Percentiles rank a stretch among this genome's conserved stretches.
Conservation (phyloP, 1,140 invertebrate species). For the Lordiphosa collinella region DNA sequence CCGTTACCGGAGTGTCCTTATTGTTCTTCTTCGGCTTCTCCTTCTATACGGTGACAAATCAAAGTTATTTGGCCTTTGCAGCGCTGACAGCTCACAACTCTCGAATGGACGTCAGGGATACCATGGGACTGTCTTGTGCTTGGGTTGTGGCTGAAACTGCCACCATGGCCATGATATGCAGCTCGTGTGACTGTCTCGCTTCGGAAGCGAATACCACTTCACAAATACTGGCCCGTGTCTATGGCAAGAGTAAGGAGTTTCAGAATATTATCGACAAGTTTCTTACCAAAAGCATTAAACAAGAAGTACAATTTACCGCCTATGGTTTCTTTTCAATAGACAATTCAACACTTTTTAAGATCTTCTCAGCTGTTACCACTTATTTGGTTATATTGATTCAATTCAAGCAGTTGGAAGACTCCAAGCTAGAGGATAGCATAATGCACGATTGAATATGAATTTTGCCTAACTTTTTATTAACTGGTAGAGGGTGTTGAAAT, state of each 20-base stretch:
- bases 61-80: conserved; percentile 63
- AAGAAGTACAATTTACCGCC: conserved; percentile 74
- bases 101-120: conserved; percentile 25
- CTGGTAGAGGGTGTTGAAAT: no score
- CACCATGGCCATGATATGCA: conserved; percentile 54
- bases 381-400: conserved; percentile 76
- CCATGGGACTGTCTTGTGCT: conserved; percentile 51
- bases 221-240: conserved; percentile 67
- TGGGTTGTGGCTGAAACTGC: conserved; percentile 57
- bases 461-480: background rate
- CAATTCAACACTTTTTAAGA: conserved; percentile 76
- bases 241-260: conserved; percentile 69
- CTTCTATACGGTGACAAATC: conserved; percentile 66
- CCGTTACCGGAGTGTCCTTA: conserved; percentile 43
- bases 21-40: conserved; percentile 63
- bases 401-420: conserved; percentile 75
- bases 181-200: conserved; percentile 55
- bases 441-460: background rate
- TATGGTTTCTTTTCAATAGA: conserved; percentile 77
- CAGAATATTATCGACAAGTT: conserved; percentile 78
- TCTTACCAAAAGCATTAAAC: conserved; percentile 76
- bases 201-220: conserved; percentile 63
- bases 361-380: conserved; percentile 75
- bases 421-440: conserved; percentile 51
- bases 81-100: conserved; percentile 26